A percentile compares a stretch with the other conserved stretches of the same genome.
Conservation (phyloP, 2,113 vertebrate genomes). For the Climacteris rufus region DNA sequence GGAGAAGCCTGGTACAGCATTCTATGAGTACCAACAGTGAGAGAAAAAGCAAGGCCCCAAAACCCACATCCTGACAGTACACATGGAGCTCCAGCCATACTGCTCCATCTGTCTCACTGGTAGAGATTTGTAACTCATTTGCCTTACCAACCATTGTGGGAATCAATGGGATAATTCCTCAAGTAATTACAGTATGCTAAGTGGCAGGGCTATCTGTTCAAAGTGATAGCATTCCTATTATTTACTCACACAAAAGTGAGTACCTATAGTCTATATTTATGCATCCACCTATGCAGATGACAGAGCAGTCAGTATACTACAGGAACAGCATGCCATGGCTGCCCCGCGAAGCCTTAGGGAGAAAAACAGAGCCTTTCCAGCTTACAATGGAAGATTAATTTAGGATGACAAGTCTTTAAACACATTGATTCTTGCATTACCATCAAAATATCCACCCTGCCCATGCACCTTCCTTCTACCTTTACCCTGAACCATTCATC, state of each 20-base stretch:
- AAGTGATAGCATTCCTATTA: not conserved
- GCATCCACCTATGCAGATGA: not conserved
- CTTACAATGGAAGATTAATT: not conserved
- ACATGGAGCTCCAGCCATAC: not conserved
- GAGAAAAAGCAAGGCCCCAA: not conserved
- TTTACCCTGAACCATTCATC: not conserved
- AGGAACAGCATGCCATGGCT: not conserved
- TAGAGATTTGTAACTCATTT: not conserved
- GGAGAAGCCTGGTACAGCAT: not conserved
- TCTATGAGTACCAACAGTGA: not conserved
- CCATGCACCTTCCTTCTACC: not conserved
- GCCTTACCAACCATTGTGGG: not conserved
- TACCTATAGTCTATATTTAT: not conserved
- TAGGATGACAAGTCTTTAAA: not conserved
- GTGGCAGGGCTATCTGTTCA: not conserved
- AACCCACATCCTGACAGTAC: fast-evolving
- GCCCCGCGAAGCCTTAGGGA: not conserved
- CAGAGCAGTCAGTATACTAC: not conserved
- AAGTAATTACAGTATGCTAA: not conserved
- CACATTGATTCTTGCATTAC: not conserved
- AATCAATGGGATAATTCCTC: not conserved
- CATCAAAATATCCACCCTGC: not conserved
- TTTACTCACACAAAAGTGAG: not conserved
- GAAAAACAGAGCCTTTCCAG: not conserved
- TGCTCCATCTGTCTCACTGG: not conserved